phyloP scores from a whole-genome alignment of 2,888 invertebrate species.

The Tridacna gigas region DNA sequence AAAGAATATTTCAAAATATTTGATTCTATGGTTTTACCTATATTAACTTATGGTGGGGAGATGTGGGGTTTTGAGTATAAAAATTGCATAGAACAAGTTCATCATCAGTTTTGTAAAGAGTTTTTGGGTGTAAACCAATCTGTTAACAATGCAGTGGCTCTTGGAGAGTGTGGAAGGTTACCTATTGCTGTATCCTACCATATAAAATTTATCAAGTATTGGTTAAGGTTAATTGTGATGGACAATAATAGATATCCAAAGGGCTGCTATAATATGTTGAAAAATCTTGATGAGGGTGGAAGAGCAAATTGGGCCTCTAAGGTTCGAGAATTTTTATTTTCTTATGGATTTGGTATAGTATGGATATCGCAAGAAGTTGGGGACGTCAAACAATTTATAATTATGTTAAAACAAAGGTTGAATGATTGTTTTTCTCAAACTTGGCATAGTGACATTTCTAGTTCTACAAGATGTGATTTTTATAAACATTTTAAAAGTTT shows the following conservation, averaged over 20 bases:
- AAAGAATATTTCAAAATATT: not conserved
- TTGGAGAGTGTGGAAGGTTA: slow-evolving; percentile 21
- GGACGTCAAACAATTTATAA: slow-evolving; percentile 14
- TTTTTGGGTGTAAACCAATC: not conserved
- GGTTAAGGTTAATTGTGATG: slow-evolving; percentile 30
- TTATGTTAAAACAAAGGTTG: slow-evolving; percentile 23
- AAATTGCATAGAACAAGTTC: not conserved
- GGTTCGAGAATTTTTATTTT: slow-evolving; percentile 24
- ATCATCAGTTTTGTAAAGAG: slow-evolving; percentile 6
- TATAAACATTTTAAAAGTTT: too few species aligned
- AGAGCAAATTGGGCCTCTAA: slow-evolving; percentile 23
- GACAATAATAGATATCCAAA: slow-evolving; percentile 25
- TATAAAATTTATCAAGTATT: slow-evolving; percentile 28
- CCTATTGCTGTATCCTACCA: slow-evolving; percentile 21
- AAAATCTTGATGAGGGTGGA: slow-evolving; percentile 20
- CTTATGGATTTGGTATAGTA: slow-evolving; percentile 38
- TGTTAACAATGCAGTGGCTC: not conserved
- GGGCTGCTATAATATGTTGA: slow-evolving; percentile 32
- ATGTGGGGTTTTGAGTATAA: not conserved
- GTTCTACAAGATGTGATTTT: too few species aligned
- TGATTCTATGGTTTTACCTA: slow-evolving; percentile 2
- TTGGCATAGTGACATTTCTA: too few species aligned
- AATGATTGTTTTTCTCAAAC: too few species aligned
- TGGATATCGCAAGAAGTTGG: slow-evolving; percentile 38
- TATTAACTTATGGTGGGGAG: not conserved